Percentiles rank a stretch among this genome's conserved stretches.
Evolutionary conservation across 1,140 invertebrate genomes (phyloP).

Genomic region (Trypoxylus dichotomus): DNA sequence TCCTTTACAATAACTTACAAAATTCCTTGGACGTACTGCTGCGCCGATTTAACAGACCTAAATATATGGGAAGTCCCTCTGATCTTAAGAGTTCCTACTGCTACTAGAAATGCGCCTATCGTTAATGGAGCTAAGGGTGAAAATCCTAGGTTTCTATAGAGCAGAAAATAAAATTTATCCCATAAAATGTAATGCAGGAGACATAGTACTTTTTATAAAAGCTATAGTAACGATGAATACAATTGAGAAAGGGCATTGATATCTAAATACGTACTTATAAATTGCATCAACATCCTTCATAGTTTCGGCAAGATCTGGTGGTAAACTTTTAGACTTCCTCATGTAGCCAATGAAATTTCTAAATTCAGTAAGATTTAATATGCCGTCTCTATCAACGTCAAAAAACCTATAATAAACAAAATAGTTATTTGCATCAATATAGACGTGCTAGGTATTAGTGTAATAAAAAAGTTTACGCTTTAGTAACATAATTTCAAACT

Average conservation of each 20-base stretch:
- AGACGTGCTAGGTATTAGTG: no score
- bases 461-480: no score
- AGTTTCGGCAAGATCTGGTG: constrained; percentile 37
- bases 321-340: constrained; percentile 42
- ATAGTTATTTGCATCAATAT: neutral
- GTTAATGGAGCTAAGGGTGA: constrained; percentile 48
- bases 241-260: no score
- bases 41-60: constrained; percentile 40
- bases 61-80: constrained; percentile 54
- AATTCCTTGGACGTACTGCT: constrained; percentile 41
- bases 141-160: constrained; percentile 47
- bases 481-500: no score
- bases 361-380: constrained; percentile 43
- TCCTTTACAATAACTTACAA: no score
- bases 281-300: constrained; percentile 41
- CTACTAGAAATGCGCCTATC: constrained; percentile 52
- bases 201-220: no score
- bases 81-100: constrained; percentile 52
- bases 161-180: neutral
- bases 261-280: constrained; percentile 36
- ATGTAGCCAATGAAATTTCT: constrained; percentile 39
- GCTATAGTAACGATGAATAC: no score
- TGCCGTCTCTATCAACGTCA: constrained; percentile 43
- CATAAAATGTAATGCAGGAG: no score
- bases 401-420: constrained; percentile 42